Base-by-base conservation (phyloP, 2,888 invertebrate genomes). In the Aplocera efformata region DNA sequence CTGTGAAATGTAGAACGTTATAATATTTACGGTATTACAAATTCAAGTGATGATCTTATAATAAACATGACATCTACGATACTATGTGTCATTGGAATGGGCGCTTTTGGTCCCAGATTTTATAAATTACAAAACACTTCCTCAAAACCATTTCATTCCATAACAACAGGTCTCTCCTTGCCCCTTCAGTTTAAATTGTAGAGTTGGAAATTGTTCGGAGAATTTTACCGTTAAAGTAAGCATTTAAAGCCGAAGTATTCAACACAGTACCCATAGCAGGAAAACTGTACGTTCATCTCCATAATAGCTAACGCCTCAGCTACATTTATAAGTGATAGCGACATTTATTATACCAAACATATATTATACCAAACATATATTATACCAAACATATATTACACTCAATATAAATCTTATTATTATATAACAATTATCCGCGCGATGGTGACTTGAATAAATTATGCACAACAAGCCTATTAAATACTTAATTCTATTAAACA, bases 241-340 rank as follows among this genome's bases (percentile, higher is more conserved):
- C 7, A 5, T 11, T 28, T 13, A 9, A 1, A 23, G 21, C n/a
- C 23, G 8, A 33, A 33, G 24, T 25, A 31, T 13, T 37, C 27
- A 31, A 34, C 29, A 45, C 35, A 43, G 28, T 53, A 45, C 46
- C 51, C 59, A 59, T 52, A 56, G 56, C 50, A 60, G 47, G 60
- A 60, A 60, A 65, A 60, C 55, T 58, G 49, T 45, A 38, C 47
- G 42, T n/a, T 28, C 11, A 35, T 27, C 32, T 27, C 10, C 26
- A 36, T 49, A 40, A 33, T 30, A 41, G 24, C 34, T 38, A 41
- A 48, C 37, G 43, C 41, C 30, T 34, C 28, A 27, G 25, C 28
- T 44, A 41, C 24, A 32, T 28, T 41, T 43, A 32, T 11, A 29
- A 25, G 32, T 35, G 28, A 35, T 25, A 40, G 38, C 39, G 39